Evolutionary conservation across 2,888 invertebrate species (phyloP), one percentile per base, ranked within the genome.

Genomic region (Philereme transversata): DNA sequence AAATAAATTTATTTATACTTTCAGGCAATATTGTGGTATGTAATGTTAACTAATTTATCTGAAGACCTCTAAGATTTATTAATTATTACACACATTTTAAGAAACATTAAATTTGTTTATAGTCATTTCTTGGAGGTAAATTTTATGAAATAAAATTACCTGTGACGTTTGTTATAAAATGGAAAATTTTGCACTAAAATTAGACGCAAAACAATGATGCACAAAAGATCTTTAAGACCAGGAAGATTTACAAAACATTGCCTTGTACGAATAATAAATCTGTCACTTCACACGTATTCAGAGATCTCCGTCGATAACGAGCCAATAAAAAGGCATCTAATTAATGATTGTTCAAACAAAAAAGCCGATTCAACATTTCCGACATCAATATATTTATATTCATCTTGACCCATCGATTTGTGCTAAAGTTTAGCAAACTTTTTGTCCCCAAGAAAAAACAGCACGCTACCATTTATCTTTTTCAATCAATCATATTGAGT

Each of bases 261-360:
- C 86, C 83, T 86, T 85, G 85, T 84, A 73, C 73, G 64, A 72
- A 79, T 80, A 86, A 87, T 88, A 89, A 90, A 89, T 88, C 88
- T 87, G 86, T 88, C 88, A 83, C 83, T 83, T 77, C 77, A 78
- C 81, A 82, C 78, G 79, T 84, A 84, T 10, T 84, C 84, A 80
- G 82, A 82, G 80, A 86, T 84, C 79, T 81, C 74, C 80, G 78
- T 79, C 82, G 81, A 82, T 83, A 85, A 84, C 80, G 77, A 84
- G 77, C 84, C 83, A 85, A 87, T 87, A 86, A 85, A 81, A 79
- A 83, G 76, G 77, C 83, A 80, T 86, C 86, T 88, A 88, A 88
- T 87, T 88, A 86, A 87, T 87, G 83, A 87, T 87, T 86, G 81
- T 87, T 84, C 81, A 86, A 84, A 83, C 76, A 84, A 83, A 83